A percentile compares a stretch with the other conserved stretches of the same genome.
These are phyloP conservation scores for Cichladusa arquata DNA, from an alignment of 2,113 vertebrate genomes.

Conservation along the genomic window DNA sequence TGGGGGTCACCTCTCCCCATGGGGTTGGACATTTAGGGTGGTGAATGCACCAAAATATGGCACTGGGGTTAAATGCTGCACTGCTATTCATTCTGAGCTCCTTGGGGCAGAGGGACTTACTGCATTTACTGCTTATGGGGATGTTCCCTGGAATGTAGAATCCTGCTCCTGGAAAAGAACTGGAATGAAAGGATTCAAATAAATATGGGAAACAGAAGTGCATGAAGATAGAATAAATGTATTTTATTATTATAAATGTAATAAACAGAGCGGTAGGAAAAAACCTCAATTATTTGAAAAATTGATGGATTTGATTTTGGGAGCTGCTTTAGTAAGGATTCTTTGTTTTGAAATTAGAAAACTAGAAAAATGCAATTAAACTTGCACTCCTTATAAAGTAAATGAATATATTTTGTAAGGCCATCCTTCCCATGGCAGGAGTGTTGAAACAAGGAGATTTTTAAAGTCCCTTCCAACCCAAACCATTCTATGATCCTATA, in stretches of 20 bases:
- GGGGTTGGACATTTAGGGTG: background rate
- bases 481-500: background rate
- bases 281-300: background rate
- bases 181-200: background rate
- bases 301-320: background rate
- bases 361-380: background rate
- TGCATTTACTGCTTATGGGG: background rate
- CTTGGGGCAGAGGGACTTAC: background rate
- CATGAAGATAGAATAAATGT: background rate
- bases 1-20: background rate
- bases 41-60: background rate
- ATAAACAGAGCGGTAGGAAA: background rate
- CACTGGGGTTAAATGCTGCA: background rate
- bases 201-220: background rate
- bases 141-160: background rate
- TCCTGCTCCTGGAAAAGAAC: background rate
- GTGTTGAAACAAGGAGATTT: background rate
- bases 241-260: background rate
- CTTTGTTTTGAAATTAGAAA: background rate
- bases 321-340: background rate
- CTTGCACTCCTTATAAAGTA: background rate
- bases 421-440: rapidly evolving
- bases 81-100: background rate
- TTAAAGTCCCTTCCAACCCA: background rate
- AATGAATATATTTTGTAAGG: background rate